Evolutionary conservation across 53 echinoderm and acorn worm genomes (phyloP).

Genomic region (Hippasteria phrygiana): DNA sequence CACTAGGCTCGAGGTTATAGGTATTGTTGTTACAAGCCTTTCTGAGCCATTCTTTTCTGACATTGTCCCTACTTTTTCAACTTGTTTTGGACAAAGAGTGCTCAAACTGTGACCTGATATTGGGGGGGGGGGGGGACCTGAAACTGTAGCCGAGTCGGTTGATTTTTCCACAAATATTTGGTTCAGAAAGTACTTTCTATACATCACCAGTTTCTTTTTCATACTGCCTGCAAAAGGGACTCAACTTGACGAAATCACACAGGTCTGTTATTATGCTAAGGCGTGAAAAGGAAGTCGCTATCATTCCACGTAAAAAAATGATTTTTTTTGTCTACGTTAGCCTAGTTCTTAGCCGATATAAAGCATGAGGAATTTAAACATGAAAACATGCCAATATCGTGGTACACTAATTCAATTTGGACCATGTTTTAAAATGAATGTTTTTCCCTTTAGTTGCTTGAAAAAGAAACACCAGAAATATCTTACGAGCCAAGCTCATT

Average conservation of each 20-base stretch:
- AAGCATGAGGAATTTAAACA: too few relatives aligned
- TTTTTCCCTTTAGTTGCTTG: too few relatives aligned
- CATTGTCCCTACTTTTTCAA: not conserved
- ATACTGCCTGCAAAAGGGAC: not conserved
- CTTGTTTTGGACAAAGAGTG: slow-evolving; percentile 16
- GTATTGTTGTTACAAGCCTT: slow-evolving; percentile 1
- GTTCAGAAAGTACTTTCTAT: not conserved
- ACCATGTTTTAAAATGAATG: too few relatives aligned
- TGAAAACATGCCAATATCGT: too few relatives aligned
- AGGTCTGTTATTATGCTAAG: too few relatives aligned
- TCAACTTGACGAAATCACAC: too few relatives aligned
- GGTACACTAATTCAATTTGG: too few relatives aligned
- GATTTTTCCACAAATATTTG: not conserved
- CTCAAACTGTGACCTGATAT: not conserved
- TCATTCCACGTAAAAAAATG: too few relatives aligned
- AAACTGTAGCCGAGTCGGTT: slow-evolving; percentile 36
- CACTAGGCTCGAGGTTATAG: not conserved
- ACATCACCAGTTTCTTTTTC: not conserved
- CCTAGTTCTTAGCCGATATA: too few relatives aligned
- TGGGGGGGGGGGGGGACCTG: not conserved
- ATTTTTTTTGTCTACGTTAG: too few relatives aligned
- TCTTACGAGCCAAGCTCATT: not conserved
- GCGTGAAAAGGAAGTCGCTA: too few relatives aligned
- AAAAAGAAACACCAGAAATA: not conserved
- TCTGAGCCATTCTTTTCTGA: not conserved